Evolutionary conservation across 2,888 invertebrate species (phyloP).

Genomic region (Trissonchulus sp.): DNA sequence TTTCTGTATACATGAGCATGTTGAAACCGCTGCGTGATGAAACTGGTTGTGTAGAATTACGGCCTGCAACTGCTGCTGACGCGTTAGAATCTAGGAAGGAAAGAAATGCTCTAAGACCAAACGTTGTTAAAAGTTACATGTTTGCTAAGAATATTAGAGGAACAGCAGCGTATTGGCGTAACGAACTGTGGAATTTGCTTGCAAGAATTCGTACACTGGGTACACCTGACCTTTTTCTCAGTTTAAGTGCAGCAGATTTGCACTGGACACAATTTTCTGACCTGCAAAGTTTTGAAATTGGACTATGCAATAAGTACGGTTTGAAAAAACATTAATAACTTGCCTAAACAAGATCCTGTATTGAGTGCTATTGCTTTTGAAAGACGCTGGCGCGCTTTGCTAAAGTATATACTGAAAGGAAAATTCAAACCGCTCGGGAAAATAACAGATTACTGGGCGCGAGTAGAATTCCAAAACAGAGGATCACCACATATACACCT

Average conservation of each 20-base stretch:
- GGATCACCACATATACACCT: slow-evolving; percentile 2
- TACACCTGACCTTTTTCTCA: not conserved
- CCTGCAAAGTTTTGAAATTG: not conserved
- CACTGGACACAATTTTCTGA: not conserved
- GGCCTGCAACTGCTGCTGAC: not conserved
- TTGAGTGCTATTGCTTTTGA: not conserved
- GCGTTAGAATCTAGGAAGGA: no score
- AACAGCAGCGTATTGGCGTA: not conserved
- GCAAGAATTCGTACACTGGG: not conserved
- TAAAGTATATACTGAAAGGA: not conserved
- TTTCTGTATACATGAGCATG: not conserved
- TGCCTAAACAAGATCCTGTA: not conserved
- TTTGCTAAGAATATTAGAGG: slow-evolving; percentile 9
- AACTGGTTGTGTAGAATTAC: not conserved
- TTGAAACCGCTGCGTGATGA: not conserved
- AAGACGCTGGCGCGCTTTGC: slow-evolving; percentile 9
- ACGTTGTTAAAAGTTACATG: not conserved
- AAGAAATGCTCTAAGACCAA: not conserved
- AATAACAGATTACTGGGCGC: slow-evolving; percentile 2
- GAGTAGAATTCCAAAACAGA: slow-evolving; percentile 18
- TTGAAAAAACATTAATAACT: not conserved
- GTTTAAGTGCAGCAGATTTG: not conserved
- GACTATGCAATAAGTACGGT: not conserved
- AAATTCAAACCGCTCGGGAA: slow-evolving; percentile 6
- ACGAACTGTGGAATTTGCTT: not conserved